Base-by-base conservation (phyloP, 2,888 invertebrate genomes). In the Calliphora vomitoria region DNA sequence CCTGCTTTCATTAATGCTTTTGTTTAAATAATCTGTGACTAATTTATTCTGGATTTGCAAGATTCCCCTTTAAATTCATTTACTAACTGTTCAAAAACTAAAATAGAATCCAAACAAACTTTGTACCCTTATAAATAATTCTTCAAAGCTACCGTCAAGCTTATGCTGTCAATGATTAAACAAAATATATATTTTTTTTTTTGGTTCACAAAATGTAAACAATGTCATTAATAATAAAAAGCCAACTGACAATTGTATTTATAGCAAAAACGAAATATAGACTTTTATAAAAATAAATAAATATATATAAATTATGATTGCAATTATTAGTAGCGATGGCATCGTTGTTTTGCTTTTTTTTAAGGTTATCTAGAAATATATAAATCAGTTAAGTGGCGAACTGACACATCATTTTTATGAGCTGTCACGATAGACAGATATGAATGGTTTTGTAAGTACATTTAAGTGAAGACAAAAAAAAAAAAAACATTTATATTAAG, bases 281-380 rank as follows among this genome's bases (percentile, higher is more conserved):
- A 47, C 13, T 18, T 25, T 18, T 53, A 62, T 31, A 58, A 38
- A 71, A 31, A 62, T 13, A 89, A 88, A 87, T 89, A 85, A 88
- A 88, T 85, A 89, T 89, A 88, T 85, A 89, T 89, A 90, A 90
- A 89, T 89, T 89, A 89, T 89, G 88, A 89, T 89, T 89, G 90
- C 89, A 90, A 89, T 89, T 89, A 90, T 90, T 89, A 89, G 88
- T 88, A 88, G 86, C 47, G 72, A 72, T 78, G 72, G 41, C 64
- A 78, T 74, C 58, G 72, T 62, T 86, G 64, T 62, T 64, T 81
- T 85, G 71, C 25, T 41, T 47, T 47, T 83, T 80, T 84, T 82
- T 87, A 79, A 85, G 84, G 87, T 87, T 87, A 87, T 87, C 87
- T 47, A 47, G 78, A 81, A 82, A 85, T 75, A 69, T 79, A 85